phyloP scores from a whole-genome alignment of 2,113 vertebrate genomes.

The Excalfactoria chinensis region DNA sequence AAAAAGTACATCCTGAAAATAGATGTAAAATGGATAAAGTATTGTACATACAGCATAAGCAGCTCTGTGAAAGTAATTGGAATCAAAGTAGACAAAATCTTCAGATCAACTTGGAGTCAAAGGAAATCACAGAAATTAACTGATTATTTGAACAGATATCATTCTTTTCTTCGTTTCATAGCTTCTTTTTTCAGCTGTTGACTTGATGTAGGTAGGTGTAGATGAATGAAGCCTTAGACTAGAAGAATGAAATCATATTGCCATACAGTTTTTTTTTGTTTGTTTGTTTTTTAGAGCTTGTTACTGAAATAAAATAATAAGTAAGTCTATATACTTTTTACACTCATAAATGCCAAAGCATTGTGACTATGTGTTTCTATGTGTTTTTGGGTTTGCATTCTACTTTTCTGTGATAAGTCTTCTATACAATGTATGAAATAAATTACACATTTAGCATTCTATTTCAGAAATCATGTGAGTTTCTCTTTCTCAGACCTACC shows the following conservation, averaged over 20 bases:
- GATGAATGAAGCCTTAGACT: neutral
- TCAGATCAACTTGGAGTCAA: neutral
- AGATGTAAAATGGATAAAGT: neutral
- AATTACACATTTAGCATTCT: neutral
- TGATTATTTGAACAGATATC: neutral
- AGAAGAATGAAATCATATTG: neutral
- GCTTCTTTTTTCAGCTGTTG: neutral
- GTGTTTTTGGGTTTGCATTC: neutral
- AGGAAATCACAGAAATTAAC: neutral
- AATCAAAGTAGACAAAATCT: neutral
- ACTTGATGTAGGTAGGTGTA: neutral
- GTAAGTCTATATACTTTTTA: neutral
- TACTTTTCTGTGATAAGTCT: neutral
- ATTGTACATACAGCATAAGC: neutral
- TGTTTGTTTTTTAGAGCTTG: neutral
- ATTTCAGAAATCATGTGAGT: fast-evolving
- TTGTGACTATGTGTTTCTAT: neutral
- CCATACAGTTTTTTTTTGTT: neutral
- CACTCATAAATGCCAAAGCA: neutral
- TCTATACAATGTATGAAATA: neutral
- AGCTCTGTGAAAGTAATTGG: neutral
- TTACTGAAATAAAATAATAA: neutral
- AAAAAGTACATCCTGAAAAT: neutral
- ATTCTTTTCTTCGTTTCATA: neutral
- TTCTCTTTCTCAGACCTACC: neutral